phyloP scores from a whole-genome alignment of 1,140 invertebrate species.

The Phthorimaea operculella region DNA sequence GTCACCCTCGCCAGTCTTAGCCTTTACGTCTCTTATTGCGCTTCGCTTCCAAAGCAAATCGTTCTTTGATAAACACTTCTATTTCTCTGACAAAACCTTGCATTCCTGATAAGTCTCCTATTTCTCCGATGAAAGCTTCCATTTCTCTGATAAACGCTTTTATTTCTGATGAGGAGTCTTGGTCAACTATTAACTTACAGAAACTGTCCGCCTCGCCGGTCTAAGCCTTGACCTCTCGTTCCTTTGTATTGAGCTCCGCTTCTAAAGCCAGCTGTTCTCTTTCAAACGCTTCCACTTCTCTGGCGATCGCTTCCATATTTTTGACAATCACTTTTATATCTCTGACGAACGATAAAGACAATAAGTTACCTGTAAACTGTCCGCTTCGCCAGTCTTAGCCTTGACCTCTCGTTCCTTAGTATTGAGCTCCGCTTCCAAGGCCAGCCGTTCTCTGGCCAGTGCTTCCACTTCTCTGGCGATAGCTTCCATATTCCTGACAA shows the following conservation, averaged over 20 bases:
- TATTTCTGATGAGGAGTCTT: too few species aligned
- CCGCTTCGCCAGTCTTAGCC: conserved; percentile 88
- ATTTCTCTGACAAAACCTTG: too few species aligned
- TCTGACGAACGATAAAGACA: too few species aligned
- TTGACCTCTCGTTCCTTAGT: conserved; percentile 92
- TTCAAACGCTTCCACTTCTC: conserved; percentile 90
- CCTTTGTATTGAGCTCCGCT: conserved; percentile 89
- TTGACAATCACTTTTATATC: too few species aligned
- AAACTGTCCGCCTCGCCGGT: conserved; percentile 87
- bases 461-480: conserved; percentile 94
- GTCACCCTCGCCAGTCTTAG: conserved; percentile 89
- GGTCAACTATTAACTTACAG: too few species aligned
- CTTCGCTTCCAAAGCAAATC: conserved; percentile 87
- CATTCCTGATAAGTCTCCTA: conserved; percentile 69
- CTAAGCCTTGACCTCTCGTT: conserved; percentile 91
- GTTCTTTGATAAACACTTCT: too few species aligned
- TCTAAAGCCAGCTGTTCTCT: conserved; percentile 87
- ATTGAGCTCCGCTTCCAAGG: conserved; percentile 89
- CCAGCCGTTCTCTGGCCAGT: conserved; percentile 82
- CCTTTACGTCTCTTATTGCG: conserved; percentile 89
- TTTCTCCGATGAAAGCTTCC: conserved; percentile 92
- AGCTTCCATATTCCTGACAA: conserved; percentile 91
- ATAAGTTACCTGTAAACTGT: conserved; percentile 77
- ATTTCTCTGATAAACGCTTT: too few species aligned
- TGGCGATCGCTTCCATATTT: conserved; percentile 91